These are phyloP conservation scores for Nasonovia ribisnigri DNA, from an alignment of 2,888 invertebrate genomes.

Conservation along the genomic window DNA sequence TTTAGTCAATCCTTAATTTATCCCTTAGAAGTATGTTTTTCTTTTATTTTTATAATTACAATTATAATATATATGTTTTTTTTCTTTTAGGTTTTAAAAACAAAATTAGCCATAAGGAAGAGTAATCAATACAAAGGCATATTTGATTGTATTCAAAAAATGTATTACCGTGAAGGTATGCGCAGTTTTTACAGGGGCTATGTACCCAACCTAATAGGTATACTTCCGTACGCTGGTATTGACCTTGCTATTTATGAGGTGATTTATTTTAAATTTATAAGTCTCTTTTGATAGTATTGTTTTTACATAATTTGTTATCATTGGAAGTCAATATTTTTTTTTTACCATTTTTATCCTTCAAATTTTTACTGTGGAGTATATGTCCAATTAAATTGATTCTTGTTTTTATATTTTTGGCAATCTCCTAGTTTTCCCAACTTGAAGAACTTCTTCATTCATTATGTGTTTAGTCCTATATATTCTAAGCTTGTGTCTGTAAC, in stretches of 20 bases:
- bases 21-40: conserved; percentile 84
- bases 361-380: no score
- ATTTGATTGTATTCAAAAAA: conserved; percentile 89
- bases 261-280: conserved; percentile 65
- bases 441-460: no score
- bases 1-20: conserved; percentile 97
- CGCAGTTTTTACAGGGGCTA: conserved; percentile 95
- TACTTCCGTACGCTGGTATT: conserved; percentile 98
- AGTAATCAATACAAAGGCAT: conserved; percentile 94
- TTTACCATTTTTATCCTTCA: no score
- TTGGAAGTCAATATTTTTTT: no score
- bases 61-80: conserved; percentile 16
- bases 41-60: conserved; percentile 3
- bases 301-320: not conserved
- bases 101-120: conserved; percentile 92
- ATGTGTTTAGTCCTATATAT: no score
- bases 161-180: conserved; percentile 87
- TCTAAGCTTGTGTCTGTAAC: no score
- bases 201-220: conserved; percentile 96
- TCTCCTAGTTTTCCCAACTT: no score
- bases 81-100: conserved; percentile 85
- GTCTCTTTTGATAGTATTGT: not conserved
- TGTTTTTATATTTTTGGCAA: no score
- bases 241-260: conserved; percentile 97
- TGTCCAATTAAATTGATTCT: no score